Conservation (phyloP, 2,888 invertebrate genomes). For the Metellina segmentata region DNA sequence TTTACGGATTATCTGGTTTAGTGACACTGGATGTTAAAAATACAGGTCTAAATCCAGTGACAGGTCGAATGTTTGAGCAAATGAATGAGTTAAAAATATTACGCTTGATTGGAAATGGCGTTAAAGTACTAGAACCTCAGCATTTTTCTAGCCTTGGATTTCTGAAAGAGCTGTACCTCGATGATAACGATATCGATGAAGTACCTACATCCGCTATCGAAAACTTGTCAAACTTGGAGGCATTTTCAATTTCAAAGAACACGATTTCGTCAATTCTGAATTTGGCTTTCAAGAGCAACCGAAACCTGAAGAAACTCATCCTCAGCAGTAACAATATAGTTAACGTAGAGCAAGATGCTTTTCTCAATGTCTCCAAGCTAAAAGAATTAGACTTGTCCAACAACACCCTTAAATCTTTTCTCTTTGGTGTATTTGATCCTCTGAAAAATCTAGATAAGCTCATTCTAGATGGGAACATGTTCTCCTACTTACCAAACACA, state of each 20-base stretch:
- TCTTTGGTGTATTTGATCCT: constrained; percentile 61
- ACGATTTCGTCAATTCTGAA: constrained; percentile 41
- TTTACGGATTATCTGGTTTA: constrained; percentile 72
- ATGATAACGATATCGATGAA: constrained; percentile 68
- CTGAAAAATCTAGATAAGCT: constrained; percentile 76
- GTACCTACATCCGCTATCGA: constrained; percentile 58
- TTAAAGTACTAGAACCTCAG: constrained; percentile 49
- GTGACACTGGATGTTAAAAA: constrained; percentile 67
- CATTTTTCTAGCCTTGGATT: constrained; percentile 65
- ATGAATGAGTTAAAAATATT: constrained; percentile 68
- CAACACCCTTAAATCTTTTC: constrained; percentile 68
- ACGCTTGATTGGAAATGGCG: constrained; percentile 57
- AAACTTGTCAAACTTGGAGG: constrained; percentile 63
- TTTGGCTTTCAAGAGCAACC: constrained; percentile 62
- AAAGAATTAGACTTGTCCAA: constrained; percentile 72
- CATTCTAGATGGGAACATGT: constrained; percentile 77
- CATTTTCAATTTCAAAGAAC: constrained; percentile 67
- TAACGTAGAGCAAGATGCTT: constrained; percentile 73
- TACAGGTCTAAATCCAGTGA: constrained; percentile 61
- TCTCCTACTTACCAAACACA: constrained; percentile 78
- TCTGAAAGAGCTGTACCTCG: constrained; percentile 68
- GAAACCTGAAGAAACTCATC: constrained; percentile 62
- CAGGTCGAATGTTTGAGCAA: constrained; percentile 66
- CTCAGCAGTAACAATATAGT: constrained; percentile 66
- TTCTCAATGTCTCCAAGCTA: constrained; percentile 64